phyloP scores from a whole-genome alignment of 2,113 vertebrate genomes.

The Gadus macrocephalus region DNA sequence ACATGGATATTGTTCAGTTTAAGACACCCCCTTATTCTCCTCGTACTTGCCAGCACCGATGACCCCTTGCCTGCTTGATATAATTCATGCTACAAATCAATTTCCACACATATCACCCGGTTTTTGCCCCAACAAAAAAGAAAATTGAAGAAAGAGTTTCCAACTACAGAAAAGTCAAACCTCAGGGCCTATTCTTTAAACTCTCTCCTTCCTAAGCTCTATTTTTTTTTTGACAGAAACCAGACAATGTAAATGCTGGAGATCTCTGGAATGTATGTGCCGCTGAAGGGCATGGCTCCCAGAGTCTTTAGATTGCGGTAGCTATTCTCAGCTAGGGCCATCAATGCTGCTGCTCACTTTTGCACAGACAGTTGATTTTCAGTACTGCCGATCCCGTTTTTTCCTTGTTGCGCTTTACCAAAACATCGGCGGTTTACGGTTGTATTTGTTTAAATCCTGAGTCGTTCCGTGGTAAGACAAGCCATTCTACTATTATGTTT shows the following conservation, averaged over 20 bases:
- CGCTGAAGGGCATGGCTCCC: slow-evolving; percentile 56
- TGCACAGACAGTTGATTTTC: slow-evolving; percentile 30
- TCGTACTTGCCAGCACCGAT: slow-evolving; percentile 45
- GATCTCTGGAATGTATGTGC: slow-evolving; percentile 56
- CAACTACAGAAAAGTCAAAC: slow-evolving; percentile 39
- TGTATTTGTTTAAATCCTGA: background rate
- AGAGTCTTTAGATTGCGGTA: slow-evolving; percentile 28
- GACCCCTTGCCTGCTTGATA: slow-evolving; percentile 62
- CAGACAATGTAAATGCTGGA: slow-evolving; percentile 67
- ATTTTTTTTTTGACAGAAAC: slow-evolving; percentile 54
- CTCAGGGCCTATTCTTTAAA: slow-evolving; percentile 47
- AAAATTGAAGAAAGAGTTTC: slow-evolving; percentile 28
- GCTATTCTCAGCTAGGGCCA: slow-evolving; percentile 43
- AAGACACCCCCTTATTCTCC: slow-evolving; percentile 61
- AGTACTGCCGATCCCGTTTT: slow-evolving; percentile 6
- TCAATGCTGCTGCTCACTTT: slow-evolving; percentile 25
- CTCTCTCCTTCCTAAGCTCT: slow-evolving; percentile 36
- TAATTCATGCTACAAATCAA: slow-evolving; percentile 63
- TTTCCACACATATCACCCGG: slow-evolving; percentile 53
- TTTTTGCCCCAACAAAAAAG: slow-evolving; percentile 39
- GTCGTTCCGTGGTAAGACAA: too few species aligned
- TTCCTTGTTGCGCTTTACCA: background rate
- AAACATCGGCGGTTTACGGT: background rate
- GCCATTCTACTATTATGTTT: too few species aligned
- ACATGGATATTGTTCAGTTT: slow-evolving; percentile 62